These are phyloP conservation scores for Lymantria dispar DNA, from an alignment of 2,888 invertebrate species.

Conservation along the genomic window DNA sequence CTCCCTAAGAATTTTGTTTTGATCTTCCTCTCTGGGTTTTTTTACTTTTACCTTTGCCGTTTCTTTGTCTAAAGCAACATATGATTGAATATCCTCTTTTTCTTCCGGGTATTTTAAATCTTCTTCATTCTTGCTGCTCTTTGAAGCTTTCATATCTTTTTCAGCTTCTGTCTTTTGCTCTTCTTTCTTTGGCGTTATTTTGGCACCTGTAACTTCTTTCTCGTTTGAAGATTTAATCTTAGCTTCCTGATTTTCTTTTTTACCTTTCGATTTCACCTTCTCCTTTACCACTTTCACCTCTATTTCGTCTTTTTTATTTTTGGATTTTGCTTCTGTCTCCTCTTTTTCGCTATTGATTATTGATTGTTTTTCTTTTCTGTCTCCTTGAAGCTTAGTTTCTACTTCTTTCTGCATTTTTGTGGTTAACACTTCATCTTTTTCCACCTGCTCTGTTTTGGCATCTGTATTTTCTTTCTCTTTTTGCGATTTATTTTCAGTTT, in stretches of 20 bases:
- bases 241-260: background rate
- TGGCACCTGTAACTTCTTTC: background rate
- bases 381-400: background rate
- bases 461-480: background rate
- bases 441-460: no score
- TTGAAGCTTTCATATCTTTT: background rate
- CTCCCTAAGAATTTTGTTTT: background rate
- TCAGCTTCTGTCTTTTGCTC: background rate
- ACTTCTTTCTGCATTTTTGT: background rate
- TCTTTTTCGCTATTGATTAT: background rate
- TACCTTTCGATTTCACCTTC: background rate
- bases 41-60: background rate
- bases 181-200: background rate
- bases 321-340: background rate
- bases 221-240: no score
- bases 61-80: background rate
- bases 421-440: slow-evolving; percentile 3
- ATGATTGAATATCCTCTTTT: no score
- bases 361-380: background rate
- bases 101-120: no score
- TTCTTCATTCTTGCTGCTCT: no score
- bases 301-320: background rate
- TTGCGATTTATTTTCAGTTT: background rate
- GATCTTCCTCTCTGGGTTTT: background rate
- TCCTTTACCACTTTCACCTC: background rate